A percentile compares a stretch with the other conserved stretches of the same genome.
These are phyloP conservation scores for Balaeniceps rex DNA, from an alignment of 2,113 vertebrate genomes.

Conservation along the genomic window DNA sequence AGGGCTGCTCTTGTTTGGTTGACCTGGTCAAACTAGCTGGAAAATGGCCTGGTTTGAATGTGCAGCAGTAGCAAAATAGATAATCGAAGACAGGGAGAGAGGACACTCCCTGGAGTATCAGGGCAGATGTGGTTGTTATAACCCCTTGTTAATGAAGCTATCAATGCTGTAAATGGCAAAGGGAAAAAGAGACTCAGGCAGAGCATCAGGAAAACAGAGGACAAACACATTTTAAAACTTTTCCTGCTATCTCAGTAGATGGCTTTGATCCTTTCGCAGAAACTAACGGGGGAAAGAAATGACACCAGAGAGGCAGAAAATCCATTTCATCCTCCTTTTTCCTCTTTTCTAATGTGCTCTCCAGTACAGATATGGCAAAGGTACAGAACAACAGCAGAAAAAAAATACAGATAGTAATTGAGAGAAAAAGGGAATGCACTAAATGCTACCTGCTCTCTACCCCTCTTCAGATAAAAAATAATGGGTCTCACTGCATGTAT, in stretches of 20 bases:
- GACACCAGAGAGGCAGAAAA: neutral
- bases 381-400: neutral
- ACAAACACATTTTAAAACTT: neutral
- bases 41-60: neutral
- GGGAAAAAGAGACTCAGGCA: neutral
- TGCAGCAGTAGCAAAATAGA: neutral
- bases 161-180: neutral
- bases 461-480: neutral
- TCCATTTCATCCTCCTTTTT: neutral
- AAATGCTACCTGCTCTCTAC: neutral
- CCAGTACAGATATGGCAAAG: neutral
- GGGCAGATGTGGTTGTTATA: neutral
- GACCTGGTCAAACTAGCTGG: neutral
- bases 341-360: neutral
- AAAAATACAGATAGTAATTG: neutral
- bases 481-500: neutral
- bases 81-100: neutral
- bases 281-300: neutral
- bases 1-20: neutral
- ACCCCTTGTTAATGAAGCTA: neutral
- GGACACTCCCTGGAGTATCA: neutral
- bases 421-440: neutral
- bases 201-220: neutral
- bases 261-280: neutral
- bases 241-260: neutral